Evolutionary conservation across 2,113 vertebrate genomes (phyloP), one percentile per base, ranked within the genome.

Genomic region (Brachionichthys hirsutus): DNA sequence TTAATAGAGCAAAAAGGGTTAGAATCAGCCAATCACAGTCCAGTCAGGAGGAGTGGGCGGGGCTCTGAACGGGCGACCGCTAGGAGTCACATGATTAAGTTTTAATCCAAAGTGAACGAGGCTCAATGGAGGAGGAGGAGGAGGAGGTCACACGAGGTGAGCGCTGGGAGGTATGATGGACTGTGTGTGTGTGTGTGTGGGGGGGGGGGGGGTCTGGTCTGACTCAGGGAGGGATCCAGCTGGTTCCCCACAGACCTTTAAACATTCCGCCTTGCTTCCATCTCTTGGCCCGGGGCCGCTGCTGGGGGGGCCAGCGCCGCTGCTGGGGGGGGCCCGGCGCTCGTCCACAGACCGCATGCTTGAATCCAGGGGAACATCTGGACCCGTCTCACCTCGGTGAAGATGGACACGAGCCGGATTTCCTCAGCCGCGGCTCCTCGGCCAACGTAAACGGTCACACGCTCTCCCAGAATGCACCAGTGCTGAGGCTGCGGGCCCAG

Each of bases 231-330:
- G 2, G 17, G 42, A 45, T 50, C 55, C 72, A 78, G 69, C 51
- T 67, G 59, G 36, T 12, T 12, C 66, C 74, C 70, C 81, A 54
- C 65, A 14, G 68, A 69, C 68, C 15, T 70, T 60, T 18, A 48
- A 67, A 78, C 64, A 73, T 73, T 67, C 56, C 59, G 14, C 70
- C 54, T 64, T 57, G 75, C 70, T 75, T 70, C 74, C 70, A 66
- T 55, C 42, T 13, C 35, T 62, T 74, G 65, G 73, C 54, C 45
- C 36, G 1, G 53, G 35, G 30, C 43, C 10, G 55, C 57, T 40
- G 54, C 50, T 17, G 7, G 56, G 66, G 42, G 34, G 38, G 40
- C 12, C 3, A 16, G 47, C 24, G 5, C 8, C 24, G 5, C 24
- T n/a, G n/a, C n/a, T n/a, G n/a, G n/a, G n/a, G 24, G 24, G 24